A percentile compares a stretch with the other conserved stretches of the same genome.
Conservation (phyloP, 2,797 vertebrate species). For the Notolepis coatsorum region DNA sequence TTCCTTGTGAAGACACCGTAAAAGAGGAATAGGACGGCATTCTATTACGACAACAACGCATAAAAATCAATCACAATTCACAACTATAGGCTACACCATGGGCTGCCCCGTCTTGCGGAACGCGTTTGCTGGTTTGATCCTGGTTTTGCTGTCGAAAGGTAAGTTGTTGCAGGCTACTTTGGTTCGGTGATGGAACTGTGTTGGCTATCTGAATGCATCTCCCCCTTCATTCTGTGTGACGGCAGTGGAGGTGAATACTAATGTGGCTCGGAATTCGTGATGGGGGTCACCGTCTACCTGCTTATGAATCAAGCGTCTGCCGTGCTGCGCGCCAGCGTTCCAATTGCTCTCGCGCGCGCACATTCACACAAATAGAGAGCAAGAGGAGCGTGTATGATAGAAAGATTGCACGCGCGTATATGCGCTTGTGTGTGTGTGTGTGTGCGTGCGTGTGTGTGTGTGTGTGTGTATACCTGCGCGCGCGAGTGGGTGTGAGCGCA, state of each 20-base stretch:
- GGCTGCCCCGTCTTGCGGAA: constrained; percentile 77
- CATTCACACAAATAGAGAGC: constrained; percentile 7
- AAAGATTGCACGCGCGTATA: constrained; percentile 7
- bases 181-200: constrained; percentile 32
- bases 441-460: not conserved
- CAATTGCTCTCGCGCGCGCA: constrained; percentile 36
- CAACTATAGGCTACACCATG: constrained; percentile 83
- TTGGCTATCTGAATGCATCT: constrained; percentile 41
- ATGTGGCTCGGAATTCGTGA: constrained; percentile 54
- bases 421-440: constrained; percentile 33
- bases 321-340: constrained; percentile 51
- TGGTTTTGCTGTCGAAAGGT: constrained; percentile 80
- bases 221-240: constrained; percentile 59
- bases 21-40: constrained; percentile 68
- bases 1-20: constrained; percentile 30
- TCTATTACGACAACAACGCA: constrained; percentile 53
- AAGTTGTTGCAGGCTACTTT: constrained; percentile 70
- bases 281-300: constrained; percentile 72
- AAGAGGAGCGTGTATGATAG: not conserved
- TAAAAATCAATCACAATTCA: constrained; percentile 64
- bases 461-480: no score
- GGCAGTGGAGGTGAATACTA: constrained; percentile 80
- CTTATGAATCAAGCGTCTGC: constrained; percentile 67
- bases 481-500: no score
- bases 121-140: constrained; percentile 72